A percentile compares a stretch with the other conserved stretches of the same genome.
phyloP scores from a whole-genome alignment of 2,888 invertebrate species.

The Eilema griseolum region DNA sequence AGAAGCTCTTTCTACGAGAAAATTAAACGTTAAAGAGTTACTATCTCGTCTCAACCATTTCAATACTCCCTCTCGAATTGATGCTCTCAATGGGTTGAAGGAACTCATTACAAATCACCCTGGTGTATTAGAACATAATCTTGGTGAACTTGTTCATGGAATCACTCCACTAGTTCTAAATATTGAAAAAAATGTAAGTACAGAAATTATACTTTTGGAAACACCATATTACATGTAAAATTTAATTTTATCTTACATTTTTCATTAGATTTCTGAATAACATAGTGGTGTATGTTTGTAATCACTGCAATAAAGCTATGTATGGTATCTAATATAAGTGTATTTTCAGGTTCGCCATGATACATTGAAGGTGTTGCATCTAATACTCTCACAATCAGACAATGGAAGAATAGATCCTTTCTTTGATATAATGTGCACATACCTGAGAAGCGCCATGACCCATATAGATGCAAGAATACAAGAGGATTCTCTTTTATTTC shows the following conservation, averaged over 20 bases:
- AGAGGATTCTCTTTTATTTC: conserved; percentile 92
- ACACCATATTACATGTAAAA: neutral
- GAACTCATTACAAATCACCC: conserved; percentile 79
- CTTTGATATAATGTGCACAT: conserved; percentile 92
- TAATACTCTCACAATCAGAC: conserved; percentile 75
- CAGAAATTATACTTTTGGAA: neutral
- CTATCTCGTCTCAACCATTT: conserved; percentile 91
- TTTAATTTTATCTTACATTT: neutral
- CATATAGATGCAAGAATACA: conserved; percentile 93
- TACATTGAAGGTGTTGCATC: conserved; percentile 85
- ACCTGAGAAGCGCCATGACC: conserved; percentile 96
- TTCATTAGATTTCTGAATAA: no score
- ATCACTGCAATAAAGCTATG: no score
- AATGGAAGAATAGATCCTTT: conserved; percentile 89
- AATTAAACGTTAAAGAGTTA: conserved; percentile 91
- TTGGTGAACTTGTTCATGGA: conserved; percentile 90
- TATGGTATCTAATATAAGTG: neutral
- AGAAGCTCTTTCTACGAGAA: conserved; percentile 89
- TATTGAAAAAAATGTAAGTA: conserved; percentile 88
- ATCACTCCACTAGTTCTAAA: conserved; percentile 91
- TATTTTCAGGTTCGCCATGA: conserved; percentile 83
- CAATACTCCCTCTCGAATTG: conserved; percentile 89
- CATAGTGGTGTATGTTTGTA: no score
- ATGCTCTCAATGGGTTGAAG: conserved; percentile 88
- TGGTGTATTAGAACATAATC: conserved; percentile 83